These are phyloP conservation scores for Lepidothrix coronata DNA, from an alignment of 2,113 vertebrate genomes.

Conservation along the genomic window DNA sequence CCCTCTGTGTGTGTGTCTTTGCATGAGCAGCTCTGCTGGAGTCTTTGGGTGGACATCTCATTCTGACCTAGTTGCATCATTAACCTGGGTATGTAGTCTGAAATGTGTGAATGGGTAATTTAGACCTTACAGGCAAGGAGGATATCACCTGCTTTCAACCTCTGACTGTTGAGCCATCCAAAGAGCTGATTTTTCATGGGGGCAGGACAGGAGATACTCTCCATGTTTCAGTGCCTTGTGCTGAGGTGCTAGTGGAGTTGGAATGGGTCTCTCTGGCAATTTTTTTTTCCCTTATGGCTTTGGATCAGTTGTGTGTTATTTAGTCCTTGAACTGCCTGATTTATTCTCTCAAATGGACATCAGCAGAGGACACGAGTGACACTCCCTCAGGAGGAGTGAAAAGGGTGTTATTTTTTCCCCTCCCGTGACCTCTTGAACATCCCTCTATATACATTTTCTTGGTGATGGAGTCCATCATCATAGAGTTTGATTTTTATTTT, in stretches of 20 bases:
- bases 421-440: not conserved
- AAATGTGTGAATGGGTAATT: not conserved
- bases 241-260: not conserved
- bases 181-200: not conserved
- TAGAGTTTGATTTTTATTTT: constrained; percentile 32
- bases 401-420: not conserved
- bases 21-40: not conserved
- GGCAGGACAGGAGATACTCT: not conserved
- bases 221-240: not conserved
- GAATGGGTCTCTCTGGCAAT: not conserved
- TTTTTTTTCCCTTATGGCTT: not conserved
- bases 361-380: not conserved
- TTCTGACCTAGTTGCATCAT: not conserved
- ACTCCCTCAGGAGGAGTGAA: not conserved
- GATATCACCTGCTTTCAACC: not conserved
- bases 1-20: not conserved
- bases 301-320: not conserved
- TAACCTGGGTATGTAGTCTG: not conserved
- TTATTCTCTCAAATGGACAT: not conserved
- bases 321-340: not conserved
- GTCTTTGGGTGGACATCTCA: not conserved
- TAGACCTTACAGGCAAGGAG: not conserved
- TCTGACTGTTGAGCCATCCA: rapidly evolving
- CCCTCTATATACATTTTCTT: not conserved
- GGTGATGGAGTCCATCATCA: not conserved